phyloP scores from a whole-genome alignment of 64 coral and sea anemone genomes.

The Dendronephthya gigantea region DNA sequence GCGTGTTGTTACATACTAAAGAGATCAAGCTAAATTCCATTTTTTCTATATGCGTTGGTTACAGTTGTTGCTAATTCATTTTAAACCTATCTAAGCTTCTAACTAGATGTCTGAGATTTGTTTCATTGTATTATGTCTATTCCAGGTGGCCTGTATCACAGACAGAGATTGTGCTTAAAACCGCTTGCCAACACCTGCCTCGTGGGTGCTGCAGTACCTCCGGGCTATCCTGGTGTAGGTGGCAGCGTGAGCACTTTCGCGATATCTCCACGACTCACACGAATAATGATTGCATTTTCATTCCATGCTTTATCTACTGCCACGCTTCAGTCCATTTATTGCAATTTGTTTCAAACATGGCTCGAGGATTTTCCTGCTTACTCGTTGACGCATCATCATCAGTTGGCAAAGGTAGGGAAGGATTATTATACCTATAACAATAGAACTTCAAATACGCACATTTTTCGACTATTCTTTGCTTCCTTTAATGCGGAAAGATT shows the following conservation, averaged over 20 bases:
- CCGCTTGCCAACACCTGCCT: conserved; percentile 52
- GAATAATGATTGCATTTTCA: conserved; percentile 82
- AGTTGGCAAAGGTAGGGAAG: conserved; percentile 50
- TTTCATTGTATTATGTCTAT: neutral
- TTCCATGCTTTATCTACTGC: conserved; percentile 52
- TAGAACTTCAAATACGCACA: too few species aligned
- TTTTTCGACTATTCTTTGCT: too few species aligned
- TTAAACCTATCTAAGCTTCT: too few species aligned
- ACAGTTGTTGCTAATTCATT: too few species aligned
- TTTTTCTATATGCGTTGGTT: too few species aligned
- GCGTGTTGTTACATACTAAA: too few species aligned
- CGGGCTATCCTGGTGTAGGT: conserved; percentile 47
- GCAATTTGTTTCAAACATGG: conserved; percentile 52
- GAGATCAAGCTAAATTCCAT: too few species aligned
- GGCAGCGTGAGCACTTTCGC: conserved; percentile 63
- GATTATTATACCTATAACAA: too few species aligned
- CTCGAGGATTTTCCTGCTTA: conserved; percentile 90
- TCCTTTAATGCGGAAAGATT: too few species aligned
- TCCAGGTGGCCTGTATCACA: conserved; percentile 69
- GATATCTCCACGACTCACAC: conserved; percentile 60
- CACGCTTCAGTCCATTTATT: conserved; percentile 62
- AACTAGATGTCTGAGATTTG: neutral
- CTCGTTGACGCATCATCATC: conserved; percentile 66
- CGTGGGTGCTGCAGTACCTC: conserved; percentile 68
- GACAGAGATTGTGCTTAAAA: conserved; percentile 47